phyloP scores from a whole-genome alignment of 2,888 invertebrate species.

The Pandemis heparana region DNA sequence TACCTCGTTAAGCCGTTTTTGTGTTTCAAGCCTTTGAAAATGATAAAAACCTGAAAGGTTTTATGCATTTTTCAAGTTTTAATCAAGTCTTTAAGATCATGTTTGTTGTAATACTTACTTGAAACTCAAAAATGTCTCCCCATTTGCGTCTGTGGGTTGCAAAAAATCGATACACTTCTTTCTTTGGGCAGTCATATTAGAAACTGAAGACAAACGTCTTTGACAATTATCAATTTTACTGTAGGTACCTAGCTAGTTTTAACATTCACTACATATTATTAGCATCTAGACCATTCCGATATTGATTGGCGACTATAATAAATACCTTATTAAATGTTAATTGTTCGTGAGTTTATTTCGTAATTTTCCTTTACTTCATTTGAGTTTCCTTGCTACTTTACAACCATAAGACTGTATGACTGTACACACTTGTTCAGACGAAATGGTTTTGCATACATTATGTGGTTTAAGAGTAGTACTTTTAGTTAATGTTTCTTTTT shows the following conservation, averaged over 20 bases:
- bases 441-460: too few species aligned
- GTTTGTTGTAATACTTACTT: neutral
- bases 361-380: neutral
- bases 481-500: too few species aligned
- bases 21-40: neutral
- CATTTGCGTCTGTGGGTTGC: neutral
- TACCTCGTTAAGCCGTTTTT: neutral
- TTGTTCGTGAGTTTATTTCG: neutral
- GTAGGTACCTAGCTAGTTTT: too few species aligned
- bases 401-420: too few species aligned
- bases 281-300: too few species aligned
- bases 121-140: neutral
- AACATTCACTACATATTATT: too few species aligned
- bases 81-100: too few species aligned
- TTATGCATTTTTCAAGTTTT: too few species aligned
- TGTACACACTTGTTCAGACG: too few species aligned
- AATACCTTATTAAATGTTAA: neutral
- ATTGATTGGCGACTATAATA: neutral
- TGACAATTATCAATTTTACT: too few species aligned
- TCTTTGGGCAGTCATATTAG: neutral
- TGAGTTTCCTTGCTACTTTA: too few species aligned
- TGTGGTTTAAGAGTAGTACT: too few species aligned
- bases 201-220: neutral
- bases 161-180: neutral
- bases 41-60: neutral